Conservation (phyloP, 2,888 invertebrate species). For the Pachydiplax longipennis region DNA sequence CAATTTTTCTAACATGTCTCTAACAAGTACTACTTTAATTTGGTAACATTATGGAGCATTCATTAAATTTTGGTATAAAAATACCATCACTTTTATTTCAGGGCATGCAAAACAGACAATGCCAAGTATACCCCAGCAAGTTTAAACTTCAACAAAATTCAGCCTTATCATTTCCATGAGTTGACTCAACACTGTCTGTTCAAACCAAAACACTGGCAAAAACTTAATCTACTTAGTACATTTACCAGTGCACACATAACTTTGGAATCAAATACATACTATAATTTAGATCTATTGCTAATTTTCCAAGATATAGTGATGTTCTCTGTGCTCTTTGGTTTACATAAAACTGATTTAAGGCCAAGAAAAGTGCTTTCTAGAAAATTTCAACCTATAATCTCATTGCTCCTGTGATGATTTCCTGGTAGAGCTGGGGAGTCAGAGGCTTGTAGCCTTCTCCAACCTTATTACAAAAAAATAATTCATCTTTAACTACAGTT, state of each 20-base stretch:
- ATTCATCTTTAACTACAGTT: slow-evolving; percentile 64
- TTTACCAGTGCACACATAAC: background rate
- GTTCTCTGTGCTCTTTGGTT: slow-evolving; percentile 36
- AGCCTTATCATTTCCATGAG: background rate
- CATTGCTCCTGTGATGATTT: slow-evolving; percentile 61
- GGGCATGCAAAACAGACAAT: slow-evolving; percentile 4
- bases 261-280: background rate
- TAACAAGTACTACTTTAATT: background rate
- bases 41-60: background rate
- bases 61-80: background rate
- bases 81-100: background rate
- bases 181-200: background rate
- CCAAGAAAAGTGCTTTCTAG: slow-evolving; percentile 27
- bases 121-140: slow-evolving; percentile 1
- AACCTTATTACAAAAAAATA: slow-evolving; percentile 62
- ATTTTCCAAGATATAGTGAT: background rate
- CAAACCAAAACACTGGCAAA: background rate
- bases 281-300: slow-evolving; percentile 18
- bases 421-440: slow-evolving; percentile 62
- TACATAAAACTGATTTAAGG: slow-evolving; percentile 31
- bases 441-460: slow-evolving; percentile 59
- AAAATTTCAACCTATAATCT: slow-evolving; percentile 55
- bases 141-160: background rate
- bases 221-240: background rate
- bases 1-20: background rate